Base-by-base conservation (phyloP, 1,140 invertebrate species). In the Nasonia vitripennis region DNA sequence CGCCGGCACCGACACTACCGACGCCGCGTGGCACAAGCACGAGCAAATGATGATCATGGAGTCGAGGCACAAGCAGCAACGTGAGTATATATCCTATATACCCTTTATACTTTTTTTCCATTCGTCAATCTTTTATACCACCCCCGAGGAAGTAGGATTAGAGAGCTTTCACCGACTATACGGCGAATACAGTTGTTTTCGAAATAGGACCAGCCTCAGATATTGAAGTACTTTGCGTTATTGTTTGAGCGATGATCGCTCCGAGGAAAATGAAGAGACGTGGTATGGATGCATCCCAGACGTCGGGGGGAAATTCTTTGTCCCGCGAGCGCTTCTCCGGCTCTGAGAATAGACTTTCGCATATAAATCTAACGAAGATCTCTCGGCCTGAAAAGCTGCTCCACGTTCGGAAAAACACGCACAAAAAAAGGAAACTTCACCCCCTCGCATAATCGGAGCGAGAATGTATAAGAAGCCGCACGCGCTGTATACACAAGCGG, bases 21-120 rank as follows among this genome's bases (percentile, higher is more conserved):
- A 93, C 88, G 92, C 93, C 87, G 91, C 92, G 78, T 93, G 92
- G 93, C 92, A 92, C 88, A 93, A 93, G 88, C 92, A 93, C 88
- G 93, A 93, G 88, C 93, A 93, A 91, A 92, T 93, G 92, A 92
- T 93, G 89, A 90, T 93, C 88, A 92, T 93, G 89, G 92, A 93
- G 88, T 93, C 92, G 85, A 93, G 92, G 89, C 91, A 93, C 88
- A 92, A 93, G 90, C 93, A 93, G 89, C 92, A 92, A 91, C 87
- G 91, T 92, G 85, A 91, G 91, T 92, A 62, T n/a, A n/a, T n/a
- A n/a, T n/a, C n/a, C n/a, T n/a, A n/a, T n/a, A n/a, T 62, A 88
- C 67, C 0, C 17, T 27, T 31, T 70, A 4, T 17, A 17, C 20
- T 51, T 78, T 23, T 78, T 78, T 62, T 55, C 45, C 37, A 41